phyloP scores from a whole-genome alignment of 2,888 invertebrate species.

The Watsonalla binaria region DNA sequence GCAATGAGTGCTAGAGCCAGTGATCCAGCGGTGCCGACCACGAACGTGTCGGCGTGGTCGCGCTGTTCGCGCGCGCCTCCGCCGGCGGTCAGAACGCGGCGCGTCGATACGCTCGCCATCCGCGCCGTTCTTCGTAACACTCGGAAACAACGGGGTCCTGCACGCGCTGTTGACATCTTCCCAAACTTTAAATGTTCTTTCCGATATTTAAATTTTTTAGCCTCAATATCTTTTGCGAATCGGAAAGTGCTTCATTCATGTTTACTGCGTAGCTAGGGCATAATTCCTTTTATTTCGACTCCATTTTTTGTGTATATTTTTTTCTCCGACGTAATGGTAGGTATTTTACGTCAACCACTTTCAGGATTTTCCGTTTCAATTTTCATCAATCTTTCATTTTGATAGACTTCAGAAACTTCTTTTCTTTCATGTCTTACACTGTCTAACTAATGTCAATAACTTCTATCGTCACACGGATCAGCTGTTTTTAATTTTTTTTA shows the following conservation, averaged over 20 bases:
- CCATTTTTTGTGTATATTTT: not conserved
- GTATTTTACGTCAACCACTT: not conserved
- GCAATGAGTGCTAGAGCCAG: conserved; percentile 57
- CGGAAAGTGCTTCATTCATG: not conserved
- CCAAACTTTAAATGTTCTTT: not conserved
- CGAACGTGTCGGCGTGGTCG: conserved; percentile 6
- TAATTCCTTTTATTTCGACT: not conserved
- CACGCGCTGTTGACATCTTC: conserved; percentile 12
- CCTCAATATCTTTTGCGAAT: not conserved
- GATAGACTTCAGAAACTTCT: too few species aligned
- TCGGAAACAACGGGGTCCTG: conserved; percentile 14
- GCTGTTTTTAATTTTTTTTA: too few species aligned
- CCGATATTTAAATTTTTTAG: not conserved
- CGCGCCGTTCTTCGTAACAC: conserved; percentile 30
- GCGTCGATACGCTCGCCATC: conserved; percentile 23
- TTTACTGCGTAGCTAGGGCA: not conserved
- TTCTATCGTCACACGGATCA: too few species aligned
- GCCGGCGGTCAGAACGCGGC: conserved; percentile 13
- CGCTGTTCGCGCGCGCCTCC: conserved; percentile 11
- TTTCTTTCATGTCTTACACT: too few species aligned
- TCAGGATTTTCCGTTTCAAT: not conserved
- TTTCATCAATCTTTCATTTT: not conserved
- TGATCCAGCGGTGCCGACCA: conserved; percentile 36
- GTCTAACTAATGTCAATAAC: too few species aligned
- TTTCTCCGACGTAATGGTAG: not conserved